Percentiles rank a stretch among this genome's conserved stretches.
phyloP scores from a whole-genome alignment of 92 coral and sea anemone genomes.

The Palythoa grandiflora region DNA sequence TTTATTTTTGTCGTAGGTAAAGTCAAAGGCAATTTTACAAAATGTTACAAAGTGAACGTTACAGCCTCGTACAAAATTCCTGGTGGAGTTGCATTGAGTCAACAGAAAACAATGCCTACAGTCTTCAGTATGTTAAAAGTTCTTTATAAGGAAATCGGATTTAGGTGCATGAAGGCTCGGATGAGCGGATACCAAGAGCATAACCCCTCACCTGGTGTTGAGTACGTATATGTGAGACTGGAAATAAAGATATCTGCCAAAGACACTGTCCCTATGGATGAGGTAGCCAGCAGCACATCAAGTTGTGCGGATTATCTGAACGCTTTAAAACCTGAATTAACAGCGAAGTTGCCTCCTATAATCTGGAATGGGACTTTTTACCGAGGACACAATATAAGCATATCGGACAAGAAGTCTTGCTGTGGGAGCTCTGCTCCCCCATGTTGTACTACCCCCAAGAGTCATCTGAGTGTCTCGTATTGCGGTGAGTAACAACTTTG shows the following conservation, averaged over 20 bases:
- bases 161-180: conserved; percentile 17
- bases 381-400: neutral
- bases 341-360: neutral
- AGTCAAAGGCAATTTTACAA: conserved; percentile 35
- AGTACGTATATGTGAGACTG: conserved; percentile 13
- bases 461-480: conserved; percentile 6
- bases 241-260: conserved; percentile 22
- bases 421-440: conserved; percentile 15
- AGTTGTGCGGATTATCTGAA: conserved; percentile 14
- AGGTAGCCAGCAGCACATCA: neutral
- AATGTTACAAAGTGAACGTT: conserved; percentile 30
- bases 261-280: conserved; percentile 29
- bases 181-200: neutral
- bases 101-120: neutral
- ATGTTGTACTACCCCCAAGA: conserved; percentile 17
- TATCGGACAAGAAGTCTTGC: conserved; percentile 33
- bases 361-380: conserved; percentile 17
- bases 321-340: conserved; percentile 1
- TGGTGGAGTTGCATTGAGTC: conserved; percentile 1
- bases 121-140: neutral
- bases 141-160: neutral
- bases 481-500: conserved; percentile 23
- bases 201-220: neutral
- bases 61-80: conserved; percentile 38
- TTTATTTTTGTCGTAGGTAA: conserved; percentile 2